These are phyloP conservation scores for Drosophila pallidifrons DNA, from an alignment of 1,140 invertebrate genomes.

Conservation along the genomic window DNA sequence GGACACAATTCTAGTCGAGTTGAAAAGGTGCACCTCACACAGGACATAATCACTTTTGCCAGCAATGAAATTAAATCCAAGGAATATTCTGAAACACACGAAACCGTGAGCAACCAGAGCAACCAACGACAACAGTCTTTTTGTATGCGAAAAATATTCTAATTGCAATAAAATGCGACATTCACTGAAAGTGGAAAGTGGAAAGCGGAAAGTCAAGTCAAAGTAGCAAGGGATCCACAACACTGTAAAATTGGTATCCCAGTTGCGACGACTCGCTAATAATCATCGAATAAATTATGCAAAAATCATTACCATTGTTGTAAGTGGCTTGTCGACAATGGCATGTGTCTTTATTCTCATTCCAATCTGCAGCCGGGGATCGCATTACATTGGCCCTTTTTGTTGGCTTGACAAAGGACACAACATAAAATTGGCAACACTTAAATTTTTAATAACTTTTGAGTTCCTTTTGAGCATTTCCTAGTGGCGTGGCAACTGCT, in stretches of 20 bases:
- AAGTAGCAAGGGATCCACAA: constrained; percentile 36
- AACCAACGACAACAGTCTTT: constrained; percentile 18
- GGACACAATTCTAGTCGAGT: constrained; percentile 52
- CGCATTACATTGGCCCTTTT: constrained; percentile 63
- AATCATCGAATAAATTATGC: constrained; percentile 83
- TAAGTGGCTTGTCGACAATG: constrained; percentile 68
- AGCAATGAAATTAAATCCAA: constrained; percentile 75
- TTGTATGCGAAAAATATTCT: constrained; percentile 70
- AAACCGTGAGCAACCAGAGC: constrained; percentile 26
- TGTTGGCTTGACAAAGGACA: not conserved
- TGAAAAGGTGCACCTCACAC: constrained; percentile 70
- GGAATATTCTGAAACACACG: constrained; percentile 72
- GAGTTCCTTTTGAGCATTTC: constrained; percentile 32
- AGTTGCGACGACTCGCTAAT: constrained; percentile 62
- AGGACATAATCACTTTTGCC: constrained; percentile 78
- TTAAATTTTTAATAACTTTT: constrained; percentile 71
- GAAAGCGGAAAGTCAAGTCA: not conserved
- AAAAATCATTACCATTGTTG: constrained; percentile 81
- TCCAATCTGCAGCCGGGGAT: constrained; percentile 23
- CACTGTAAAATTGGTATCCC: constrained; percentile 55
- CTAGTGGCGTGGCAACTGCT: not conserved
- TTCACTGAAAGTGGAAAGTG: constrained; percentile 16
- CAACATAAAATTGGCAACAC: constrained; percentile 65
- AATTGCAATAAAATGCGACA: constrained; percentile 80
- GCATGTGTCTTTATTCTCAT: constrained; percentile 20